A percentile compares a stretch with the other conserved stretches of the same genome.
Evolutionary conservation across 2,888 invertebrate genomes (phyloP).

Genomic region (Microchrysa polita): DNA sequence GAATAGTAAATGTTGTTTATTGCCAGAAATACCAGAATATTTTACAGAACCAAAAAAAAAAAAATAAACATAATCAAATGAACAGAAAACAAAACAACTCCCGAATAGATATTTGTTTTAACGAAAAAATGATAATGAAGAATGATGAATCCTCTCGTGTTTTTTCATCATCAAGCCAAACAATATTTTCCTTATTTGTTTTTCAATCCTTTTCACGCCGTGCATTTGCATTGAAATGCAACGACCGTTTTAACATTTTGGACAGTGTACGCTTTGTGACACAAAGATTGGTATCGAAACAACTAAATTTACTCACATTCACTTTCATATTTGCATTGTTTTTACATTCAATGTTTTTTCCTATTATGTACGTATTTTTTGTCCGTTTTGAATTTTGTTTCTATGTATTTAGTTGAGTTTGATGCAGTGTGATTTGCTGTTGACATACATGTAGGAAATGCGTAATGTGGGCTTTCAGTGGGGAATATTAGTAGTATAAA

Average conservation of each 20-base stretch:
- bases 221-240: conserved; percentile 27
- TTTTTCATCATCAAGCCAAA: not conserved
- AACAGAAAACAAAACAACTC: conserved; percentile 5
- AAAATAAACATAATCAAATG: not conserved
- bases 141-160: not conserved
- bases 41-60: not conserved
- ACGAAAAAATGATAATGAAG: too few relatives aligned
- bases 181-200: not conserved
- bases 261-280: not conserved
- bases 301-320: conserved; percentile 25
- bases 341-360: conserved; percentile 9
- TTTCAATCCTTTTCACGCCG: not conserved
- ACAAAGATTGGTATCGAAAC: conserved; percentile 6
- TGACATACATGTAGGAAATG: too few relatives aligned
- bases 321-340: conserved; percentile 33
- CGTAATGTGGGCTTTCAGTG: too few relatives aligned
- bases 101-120: conserved; percentile 32
- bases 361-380: not conserved
- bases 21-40: not conserved
- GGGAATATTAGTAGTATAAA: too few relatives aligned
- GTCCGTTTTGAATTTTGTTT: conserved; percentile 11
- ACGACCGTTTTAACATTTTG: not conserved
- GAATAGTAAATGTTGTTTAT: conserved; percentile 27
- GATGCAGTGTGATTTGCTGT: not conserved
- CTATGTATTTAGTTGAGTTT: not conserved